Base-by-base conservation (phyloP, 1,140 invertebrate genomes). In the Temnothorax nylanderi region DNA sequence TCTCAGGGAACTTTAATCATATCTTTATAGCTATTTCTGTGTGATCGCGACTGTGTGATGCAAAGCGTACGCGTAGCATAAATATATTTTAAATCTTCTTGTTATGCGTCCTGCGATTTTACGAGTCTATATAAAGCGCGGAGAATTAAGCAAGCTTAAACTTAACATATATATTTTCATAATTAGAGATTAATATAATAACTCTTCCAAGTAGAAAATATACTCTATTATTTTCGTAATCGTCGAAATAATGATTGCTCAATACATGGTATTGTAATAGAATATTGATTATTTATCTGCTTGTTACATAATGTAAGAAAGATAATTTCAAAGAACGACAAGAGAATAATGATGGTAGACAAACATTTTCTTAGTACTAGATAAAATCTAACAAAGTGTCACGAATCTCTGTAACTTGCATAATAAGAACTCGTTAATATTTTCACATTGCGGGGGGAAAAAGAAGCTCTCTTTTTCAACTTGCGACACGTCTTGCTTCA, bases 1-100 rank as follows among this genome's bases (percentile, higher is more conserved):
- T 62, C 47, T 41, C 64, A 34, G 16, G n/a, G 74, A 69, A 41
- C 32, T 21, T 88, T 62, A 58, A 88, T 77, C 44, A 74, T 88
- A 67, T 54, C 67, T 71, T 75, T 76, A 78, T 56, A 69, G 47
- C 51, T 84, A 34, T 84, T 58, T 60, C 54, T 84, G 26, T 26
- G 26, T 26, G 72, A 81, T 81, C 60, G 64, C 56, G 75, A 75
- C 13, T 26, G 32, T 51, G 56, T 51, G 56, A 49, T 44, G 58
- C 41, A 64, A 64, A 65, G n/a, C 21, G 21, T 34, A 58, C 34
- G 58, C 67, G 16, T 34, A 18, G 51, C 13, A 72, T 82, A 82
- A 60, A 58, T 10, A 56, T 21, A 51, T 58, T 60, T 60, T 49
- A 58, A 34, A 60, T 64, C 8, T 74, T 72, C 11, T 60, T 44